Base-by-base conservation (phyloP, 2,797 vertebrate genomes). In the Carduelis carduelis region DNA sequence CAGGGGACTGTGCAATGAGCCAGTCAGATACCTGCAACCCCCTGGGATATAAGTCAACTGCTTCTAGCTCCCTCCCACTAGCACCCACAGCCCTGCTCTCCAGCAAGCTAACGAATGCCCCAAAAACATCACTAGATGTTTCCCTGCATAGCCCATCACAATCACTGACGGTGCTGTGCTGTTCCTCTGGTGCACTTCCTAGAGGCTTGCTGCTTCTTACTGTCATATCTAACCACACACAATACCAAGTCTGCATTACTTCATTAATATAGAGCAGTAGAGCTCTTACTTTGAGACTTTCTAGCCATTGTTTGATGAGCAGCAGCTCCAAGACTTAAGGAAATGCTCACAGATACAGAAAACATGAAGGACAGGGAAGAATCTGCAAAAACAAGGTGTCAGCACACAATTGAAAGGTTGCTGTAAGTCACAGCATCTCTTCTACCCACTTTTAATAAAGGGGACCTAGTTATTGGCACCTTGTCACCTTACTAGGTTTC, bases 361-460 rank as follows among this genome's bases (percentile, higher is more conserved):
- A 68, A 49, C 6, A 17, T 11, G 53, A 78, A 88, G 7, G 46
- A 30, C 2, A n/a, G 8, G 3, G 24, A 65, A 57, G 20, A 69
- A 69, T 9, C 20, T 27, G 16, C 64, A 72, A 43, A 50, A 66
- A 3, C 5, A 24, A 53, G 50, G 22, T 14, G 6, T 41, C 57
- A 12, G 8, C 46, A 77, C 44, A 37, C 0, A 0, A 41, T 6
- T 18, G 15, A 57, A 77, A 70, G 21, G 28, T 22, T 72, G 39
- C 15, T 63, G 6, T 20, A 19, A 68, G 20, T 15, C 14, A 8
- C 0, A 56, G 28, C 41, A 64, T 14, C 43, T 37, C 50, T 39
- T 4, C 46, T 11, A n/a, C 8, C 2, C 9, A 1, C 55, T 27
- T 35, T 32, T 46, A 75, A 43, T 22, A 66, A 49, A 26, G 26